Evolutionary conservation across 2,797 vertebrate genomes (phyloP), one percentile per base, ranked within the genome.

Genomic region (Lepilemur septentrionalis): DNA sequence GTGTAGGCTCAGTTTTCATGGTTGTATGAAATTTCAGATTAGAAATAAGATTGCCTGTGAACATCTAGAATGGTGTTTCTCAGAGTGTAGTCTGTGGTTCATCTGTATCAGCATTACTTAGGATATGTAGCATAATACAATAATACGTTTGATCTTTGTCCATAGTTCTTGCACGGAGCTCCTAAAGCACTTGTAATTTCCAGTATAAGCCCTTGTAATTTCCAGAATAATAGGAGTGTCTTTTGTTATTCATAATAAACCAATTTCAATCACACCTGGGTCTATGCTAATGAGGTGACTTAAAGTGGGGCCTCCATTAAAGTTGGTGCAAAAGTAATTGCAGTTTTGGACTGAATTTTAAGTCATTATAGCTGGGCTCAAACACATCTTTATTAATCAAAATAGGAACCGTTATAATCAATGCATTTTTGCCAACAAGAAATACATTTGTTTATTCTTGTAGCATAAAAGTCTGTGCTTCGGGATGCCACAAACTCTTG

Each of bases 21-120:
- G 30, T 81, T 57, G 7, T 91, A 1, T 84, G 25, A 69, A 85
- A 85, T 96, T 94, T 94, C 50, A 55, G 12, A 52, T 75, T 85
- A 65, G 35, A 73, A 57, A 63, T 75, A 80, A 52, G 25, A 38
- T 61, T 93, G 57, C 50, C 35, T 78, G 20, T 83, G 52, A 85
- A n/a, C 28, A 43, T 82, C 50, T 38, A 91, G 38, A 87, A 87
- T 23, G 55, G 55, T 87, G 50, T 87, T 85, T 72, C 9, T 73
- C 50, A n/a, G 0, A 55, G 50, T 80, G 57, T 92, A 35, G 20
- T 91, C 55, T 91, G 52, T 72, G 35, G 43, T 89, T 92, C 32
- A 80, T 83, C 43, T 85, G 38, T 81, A 57, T 95, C 65, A 75
- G 57, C 89, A 92, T 92, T 46, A 85, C 67, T 89, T 89, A 43